Evolutionary conservation across 92 coral and sea anemone species (phyloP).

Genomic region (Epizoanthus ramosus): DNA sequence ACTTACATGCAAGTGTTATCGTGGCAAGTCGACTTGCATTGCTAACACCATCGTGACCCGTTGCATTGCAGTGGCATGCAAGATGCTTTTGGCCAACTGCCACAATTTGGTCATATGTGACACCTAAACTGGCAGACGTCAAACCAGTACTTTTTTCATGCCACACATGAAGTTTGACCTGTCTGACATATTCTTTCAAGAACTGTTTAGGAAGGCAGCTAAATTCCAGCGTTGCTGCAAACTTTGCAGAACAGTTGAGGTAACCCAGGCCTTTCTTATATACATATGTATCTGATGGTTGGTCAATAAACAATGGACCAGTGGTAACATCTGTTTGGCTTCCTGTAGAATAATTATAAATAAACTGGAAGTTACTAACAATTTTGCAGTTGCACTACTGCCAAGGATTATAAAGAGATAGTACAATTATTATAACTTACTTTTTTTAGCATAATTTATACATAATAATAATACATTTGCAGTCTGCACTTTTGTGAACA

Average conservation of each 20-base stretch:
- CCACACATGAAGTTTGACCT: neutral
- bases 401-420: too few species aligned
- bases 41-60: conserved; percentile 10
- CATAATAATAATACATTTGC: too few species aligned
- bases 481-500: too few species aligned
- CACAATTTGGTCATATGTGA: conserved; percentile 6
- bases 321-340: conserved; percentile 7
- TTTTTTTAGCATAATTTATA: too few species aligned
- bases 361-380: too few species aligned
- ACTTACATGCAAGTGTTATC: conserved; percentile 18
- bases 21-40: conserved; percentile 6
- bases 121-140: conserved; percentile 8
- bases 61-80: conserved; percentile 9
- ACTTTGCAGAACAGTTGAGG: conserved; percentile 36
- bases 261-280: neutral
- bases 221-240: conserved; percentile 23
- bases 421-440: too few species aligned
- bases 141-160: conserved; percentile 14
- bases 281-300: conserved; percentile 12
- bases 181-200: neutral
- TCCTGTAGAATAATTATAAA: neutral
- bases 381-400: too few species aligned
- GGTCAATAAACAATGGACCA: conserved; percentile 13
- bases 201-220: conserved; percentile 11
- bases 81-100: neutral